These are phyloP conservation scores for Nasonia oneida DNA, from an alignment of 2,888 invertebrate genomes.

Conservation along the genomic window DNA sequence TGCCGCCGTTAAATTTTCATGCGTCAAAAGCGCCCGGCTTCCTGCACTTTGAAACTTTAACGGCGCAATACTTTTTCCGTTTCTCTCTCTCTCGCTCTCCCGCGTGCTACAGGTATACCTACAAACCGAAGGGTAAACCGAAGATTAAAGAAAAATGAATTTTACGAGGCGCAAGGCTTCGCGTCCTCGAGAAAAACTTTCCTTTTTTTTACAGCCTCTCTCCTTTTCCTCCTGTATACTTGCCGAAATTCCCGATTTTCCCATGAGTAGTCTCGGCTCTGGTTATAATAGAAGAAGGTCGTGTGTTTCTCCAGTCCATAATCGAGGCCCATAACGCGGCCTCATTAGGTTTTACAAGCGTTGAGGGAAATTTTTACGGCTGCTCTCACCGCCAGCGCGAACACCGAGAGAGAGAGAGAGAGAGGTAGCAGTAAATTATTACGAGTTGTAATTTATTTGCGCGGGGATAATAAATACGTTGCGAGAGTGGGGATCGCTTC, in stretches of 20 bases:
- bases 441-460: constrained; percentile 43
- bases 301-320: constrained; percentile 34
- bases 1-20: neutral
- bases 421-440: constrained; percentile 40
- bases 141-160: constrained; percentile 35
- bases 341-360: constrained; percentile 57
- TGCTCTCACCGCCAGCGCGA: neutral
- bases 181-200: neutral
- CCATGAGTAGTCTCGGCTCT: constrained; percentile 12
- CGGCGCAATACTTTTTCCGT: constrained; percentile 15
- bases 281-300: constrained; percentile 1
- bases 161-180: constrained; percentile 33
- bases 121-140: neutral
- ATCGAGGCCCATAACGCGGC: constrained; percentile 45
- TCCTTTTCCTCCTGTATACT: neutral
- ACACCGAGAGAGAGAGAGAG: no score
- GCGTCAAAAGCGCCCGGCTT: neutral
- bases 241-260: constrained; percentile 25
- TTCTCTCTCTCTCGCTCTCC: neutral
- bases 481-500: neutral
- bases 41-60: constrained; percentile 2
- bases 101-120: neutral
- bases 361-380: constrained; percentile 46
- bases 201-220: neutral
- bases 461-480: constrained; percentile 29